Base-by-base conservation (phyloP, 1,140 invertebrate genomes). In the Drosophila sp. region DNA sequence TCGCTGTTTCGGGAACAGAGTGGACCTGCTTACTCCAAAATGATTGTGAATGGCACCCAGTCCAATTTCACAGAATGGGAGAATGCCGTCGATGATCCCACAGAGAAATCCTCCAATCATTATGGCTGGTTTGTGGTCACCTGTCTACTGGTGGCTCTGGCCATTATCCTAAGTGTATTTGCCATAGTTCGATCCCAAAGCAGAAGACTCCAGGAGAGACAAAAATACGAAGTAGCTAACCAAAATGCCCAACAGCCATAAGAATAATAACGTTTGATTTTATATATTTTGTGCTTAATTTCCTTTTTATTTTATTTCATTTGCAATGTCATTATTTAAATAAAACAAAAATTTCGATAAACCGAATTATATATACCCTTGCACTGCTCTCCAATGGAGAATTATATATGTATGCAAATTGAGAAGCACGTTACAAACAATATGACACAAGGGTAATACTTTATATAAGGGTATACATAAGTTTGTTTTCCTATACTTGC, bases 81-180 rank as follows among this genome's bases (percentile, higher is more conserved):
- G 10, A 65, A 69, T 11, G 67, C 70, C 1, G 41, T 60, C 29
- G 72, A 68, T 4, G 58, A 60, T 6, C 41, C 50, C 1, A 29
- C 61, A 4, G 60, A 60, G 32, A 65, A 75, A 50, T 50, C 44
- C 7, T 50, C 44, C 0, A 64, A 75, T 1, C 87, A 80, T 60
- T 91, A 91, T 76, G 78, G 90, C 0, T 91, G 85, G 80, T 90
- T 87, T 70, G 90, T 91, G 4, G 54, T 79, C 6, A 77, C 64
- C 6, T 80, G 71, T 44, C 55, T 91, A 6, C 47, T 91, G 0
- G 47, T 90, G n/a, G 90, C 69, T 30, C 25, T 84, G n/a, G 50
- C 70, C 1, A 10, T 91, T 0, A 7, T 91, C 1, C 27, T 60
- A 11, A 72, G 67, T 1, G 61, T 91, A 0, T 86, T 81, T 23